Percentiles rank a stretch among this genome's conserved stretches.
These are phyloP conservation scores for Spheniscus humboldti DNA, from an alignment of 2,797 vertebrate genomes.

Conservation along the genomic window DNA sequence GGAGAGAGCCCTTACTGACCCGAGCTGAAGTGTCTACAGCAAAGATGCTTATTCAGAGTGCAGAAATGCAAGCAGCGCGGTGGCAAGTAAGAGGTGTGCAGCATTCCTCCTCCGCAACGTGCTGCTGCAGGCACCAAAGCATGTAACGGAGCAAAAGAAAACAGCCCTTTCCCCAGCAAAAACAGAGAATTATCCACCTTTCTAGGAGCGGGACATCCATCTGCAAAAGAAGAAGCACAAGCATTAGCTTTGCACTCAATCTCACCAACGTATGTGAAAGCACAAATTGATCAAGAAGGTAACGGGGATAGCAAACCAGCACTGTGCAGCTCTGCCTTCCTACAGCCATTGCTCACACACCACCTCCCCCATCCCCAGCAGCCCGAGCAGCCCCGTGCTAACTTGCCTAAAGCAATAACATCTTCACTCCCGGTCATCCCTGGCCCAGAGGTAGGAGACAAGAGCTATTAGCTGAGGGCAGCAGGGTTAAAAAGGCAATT, in stretches of 20 bases:
- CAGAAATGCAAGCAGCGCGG: neutral
- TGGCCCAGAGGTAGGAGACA: neutral
- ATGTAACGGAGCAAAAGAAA: neutral
- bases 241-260: neutral
- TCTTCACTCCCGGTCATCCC: neutral
- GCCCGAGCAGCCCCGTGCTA: neutral
- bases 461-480: neutral
- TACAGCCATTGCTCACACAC: neutral
- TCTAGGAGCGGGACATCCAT: slow-evolving; percentile 87
- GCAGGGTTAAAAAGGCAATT: neutral
- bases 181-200: slow-evolving; percentile 69
- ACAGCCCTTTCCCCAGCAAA: neutral
- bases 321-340: neutral
- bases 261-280: neutral
- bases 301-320: neutral
- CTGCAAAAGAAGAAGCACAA: slow-evolving; percentile 73
- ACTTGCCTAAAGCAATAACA: neutral
- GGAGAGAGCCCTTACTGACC: neutral
- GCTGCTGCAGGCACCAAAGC: neutral
- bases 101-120: neutral
- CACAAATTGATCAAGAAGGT: neutral
- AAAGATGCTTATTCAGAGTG: neutral
- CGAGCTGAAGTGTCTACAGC: accelerated
- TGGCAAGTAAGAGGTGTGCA: neutral
- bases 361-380: neutral